Base-by-base conservation (phyloP, 2,888 invertebrate species). In the Thysanoteuthis rhombus region DNA sequence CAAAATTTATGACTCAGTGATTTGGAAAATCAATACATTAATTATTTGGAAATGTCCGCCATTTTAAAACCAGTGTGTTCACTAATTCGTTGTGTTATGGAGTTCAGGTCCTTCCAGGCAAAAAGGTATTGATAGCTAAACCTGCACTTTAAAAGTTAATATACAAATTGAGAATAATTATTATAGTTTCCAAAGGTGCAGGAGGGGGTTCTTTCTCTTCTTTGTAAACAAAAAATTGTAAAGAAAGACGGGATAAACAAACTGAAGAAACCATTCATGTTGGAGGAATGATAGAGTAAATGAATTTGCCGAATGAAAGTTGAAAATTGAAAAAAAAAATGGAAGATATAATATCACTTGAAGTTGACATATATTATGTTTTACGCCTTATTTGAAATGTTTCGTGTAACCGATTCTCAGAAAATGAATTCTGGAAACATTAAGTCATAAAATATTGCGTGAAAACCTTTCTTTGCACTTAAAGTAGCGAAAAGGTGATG, bases 351-450 rank as follows among this genome's bases (percentile, higher is more conserved):
- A 75, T 36, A 75, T n/a, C 16, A 75, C n/a, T 75, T 75, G 75
- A 75, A 75, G 75, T 75, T 75, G 75, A 75, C 75, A 75, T 75
- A 75, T 75, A 75, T 75, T 75, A 75, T 75, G 75, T n/a, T n/a
- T 75, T 75, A n/a, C 75, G 12, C 75, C 36, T 75, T 75, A 75
- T 75, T 75, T 16, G n/a, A n/a, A 75, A 75, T 12, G n/a, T 75
- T n/a, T n/a, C 75, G n/a, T 12, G n/a, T n/a, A 75, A 75, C n/a
- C 75, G n/a, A 75, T n/a, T 75, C 36, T 0, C 16, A 4, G 75
- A 36, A 75, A 75, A 75, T 75, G n/a, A 75, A 75, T 75, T 75
- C 75, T 75, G 75, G 75, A 75, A n/a, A 75, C 75, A 75, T 75
- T 75, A 75, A 75, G 75, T n/a, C n/a, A 75, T 75, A 36, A 75